phyloP scores from a whole-genome alignment of 2,888 invertebrate species.

The Agrotis ipsilon region DNA sequence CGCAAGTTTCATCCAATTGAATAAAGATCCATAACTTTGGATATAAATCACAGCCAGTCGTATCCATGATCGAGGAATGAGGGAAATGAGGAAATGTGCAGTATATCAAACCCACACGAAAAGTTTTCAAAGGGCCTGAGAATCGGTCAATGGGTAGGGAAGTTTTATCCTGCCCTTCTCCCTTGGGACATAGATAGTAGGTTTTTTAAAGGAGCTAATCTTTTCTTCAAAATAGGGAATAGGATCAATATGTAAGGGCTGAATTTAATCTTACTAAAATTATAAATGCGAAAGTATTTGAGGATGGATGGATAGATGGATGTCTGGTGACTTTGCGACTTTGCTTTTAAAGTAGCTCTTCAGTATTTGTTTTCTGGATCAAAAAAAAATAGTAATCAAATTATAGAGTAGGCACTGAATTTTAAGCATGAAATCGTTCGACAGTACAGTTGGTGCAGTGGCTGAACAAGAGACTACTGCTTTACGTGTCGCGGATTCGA shows the following conservation, averaged over 20 bases:
- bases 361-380: not conserved
- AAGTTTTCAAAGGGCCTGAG: slow-evolving; percentile 33
- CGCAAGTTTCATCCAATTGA: slow-evolving; percentile 49
- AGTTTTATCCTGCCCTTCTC: slow-evolving; percentile 15
- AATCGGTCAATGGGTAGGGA: slow-evolving; percentile 23
- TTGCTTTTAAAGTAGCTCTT: not conserved
- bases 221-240: not conserved
- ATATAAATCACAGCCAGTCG: slow-evolving; percentile 47
- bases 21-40: slow-evolving; percentile 51
- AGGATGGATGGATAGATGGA: too few relatives aligned
- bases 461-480: too few relatives aligned
- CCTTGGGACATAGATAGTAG: slow-evolving; percentile 24
- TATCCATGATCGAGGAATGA: slow-evolving; percentile 37
- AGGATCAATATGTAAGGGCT: not conserved
- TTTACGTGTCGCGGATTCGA: too few relatives aligned
- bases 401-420: not conserved
- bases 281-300: too few relatives aligned
- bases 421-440: not conserved
- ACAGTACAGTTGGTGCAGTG: too few relatives aligned
- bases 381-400: not conserved
- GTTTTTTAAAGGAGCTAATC: slow-evolving; percentile 12
- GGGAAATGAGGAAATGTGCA: slow-evolving; percentile 49
- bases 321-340: not conserved
- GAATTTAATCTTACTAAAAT: not conserved
- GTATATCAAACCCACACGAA: slow-evolving; percentile 40